These are phyloP conservation scores for Ursus arctos DNA, from an alignment of 2,113 vertebrate genomes.

Conservation along the genomic window DNA sequence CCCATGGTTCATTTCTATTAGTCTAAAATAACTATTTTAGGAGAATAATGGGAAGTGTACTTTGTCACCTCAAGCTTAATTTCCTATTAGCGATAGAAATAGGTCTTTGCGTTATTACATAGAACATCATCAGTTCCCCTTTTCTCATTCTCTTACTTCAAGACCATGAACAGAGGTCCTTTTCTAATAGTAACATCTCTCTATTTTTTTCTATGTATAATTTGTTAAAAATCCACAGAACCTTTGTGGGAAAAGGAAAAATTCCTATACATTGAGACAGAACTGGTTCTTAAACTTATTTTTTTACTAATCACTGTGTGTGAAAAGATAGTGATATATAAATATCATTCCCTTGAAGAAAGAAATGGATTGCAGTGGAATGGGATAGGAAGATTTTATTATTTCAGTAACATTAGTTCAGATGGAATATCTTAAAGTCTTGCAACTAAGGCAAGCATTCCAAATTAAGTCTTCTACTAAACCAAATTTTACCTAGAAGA, in stretches of 20 bases:
- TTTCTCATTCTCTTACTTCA: neutral
- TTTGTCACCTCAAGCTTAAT: neutral
- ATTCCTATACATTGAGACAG: neutral
- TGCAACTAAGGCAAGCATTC: neutral
- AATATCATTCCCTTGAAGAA: neutral
- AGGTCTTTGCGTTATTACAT: neutral
- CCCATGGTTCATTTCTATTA: neutral
- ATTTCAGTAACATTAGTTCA: neutral
- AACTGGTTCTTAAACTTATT: neutral
- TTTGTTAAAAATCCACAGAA: neutral
- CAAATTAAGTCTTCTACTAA: constrained; percentile 20
- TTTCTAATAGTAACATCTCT: neutral
- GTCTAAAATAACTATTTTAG: neutral
- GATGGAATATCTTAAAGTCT: neutral
- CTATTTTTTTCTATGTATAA: neutral
- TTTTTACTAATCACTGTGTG: neutral
- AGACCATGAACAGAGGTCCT: neutral
- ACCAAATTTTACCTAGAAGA: neutral
- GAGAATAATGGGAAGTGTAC: neutral
- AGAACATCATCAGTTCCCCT: neutral
- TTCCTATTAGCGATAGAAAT: neutral
- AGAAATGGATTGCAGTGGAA: neutral
- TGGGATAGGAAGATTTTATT: neutral
- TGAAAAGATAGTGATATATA: neutral
- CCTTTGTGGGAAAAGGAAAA: neutral